Evolutionary conservation across 2,888 invertebrate genomes (phyloP), one percentile per base, ranked within the genome.

Genomic region (Drosophila fungiperda): DNA sequence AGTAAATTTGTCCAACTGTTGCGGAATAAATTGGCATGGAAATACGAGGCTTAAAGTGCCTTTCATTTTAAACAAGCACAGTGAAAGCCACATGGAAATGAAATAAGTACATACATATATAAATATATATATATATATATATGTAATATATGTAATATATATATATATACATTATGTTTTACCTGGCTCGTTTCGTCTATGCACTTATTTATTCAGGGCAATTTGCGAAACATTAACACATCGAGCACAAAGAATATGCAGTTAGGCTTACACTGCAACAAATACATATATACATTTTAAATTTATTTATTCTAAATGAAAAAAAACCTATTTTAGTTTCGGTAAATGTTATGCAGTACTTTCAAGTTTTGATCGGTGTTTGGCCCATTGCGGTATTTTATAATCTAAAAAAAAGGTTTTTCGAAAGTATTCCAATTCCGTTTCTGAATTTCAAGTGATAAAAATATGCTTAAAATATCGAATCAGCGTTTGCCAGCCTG

Each of bases 21-120:
- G 89, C 85, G 69, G 75, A 79, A 87, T 87, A 87, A 87, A 87
- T 89, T 85, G 89, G 68, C 77, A 82, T 83, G 87, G 72, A 79
- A 81, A 77, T 71, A 61, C 35, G 42, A n/a, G 60, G 70, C 82
- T 83, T 81, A 70, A 45, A 38, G 68, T 33, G 52, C 42, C 57
- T 61, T 52, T 50, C 58, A 61, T 52, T 55, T 45, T 45, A 15
- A 62, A 2, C 68, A 59, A 57, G 62, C 55, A 50, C 62, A 42
- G 23, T 11, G 20, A 40, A 32, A 48, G 26, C 33, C 4, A 60
- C 32, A 42, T 42, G 5, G 45, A 48, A 36, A 45, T 45, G 7
- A 23, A 23, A 53, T 29, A 23, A 38, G 26, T 8, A n/a, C 1
- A 38, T 1, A 38, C 12, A n/a, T 7, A 55, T 4, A 38, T 4